Base-by-base conservation (phyloP, 2,797 vertebrate species). In the Acrossocheilus fasciatus region DNA sequence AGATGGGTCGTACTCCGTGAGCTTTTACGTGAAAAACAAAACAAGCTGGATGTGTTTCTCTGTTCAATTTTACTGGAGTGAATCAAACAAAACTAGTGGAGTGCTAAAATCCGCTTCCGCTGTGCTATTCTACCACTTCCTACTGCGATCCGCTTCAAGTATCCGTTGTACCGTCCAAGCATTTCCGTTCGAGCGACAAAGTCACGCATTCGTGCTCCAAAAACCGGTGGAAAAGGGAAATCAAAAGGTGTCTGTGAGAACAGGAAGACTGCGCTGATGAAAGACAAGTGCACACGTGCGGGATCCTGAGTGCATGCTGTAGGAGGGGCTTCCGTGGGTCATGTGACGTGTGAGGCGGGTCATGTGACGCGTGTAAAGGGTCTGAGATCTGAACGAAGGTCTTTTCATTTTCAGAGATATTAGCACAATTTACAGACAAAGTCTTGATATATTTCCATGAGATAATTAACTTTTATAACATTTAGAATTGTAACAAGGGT, bases 391-490 rank as follows among this genome's bases (percentile, higher is more conserved):
- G 23, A n/a, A 66, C 18, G 54, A 64, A 30, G 26, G 72, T 41
- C 70, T 66, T 93, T 92, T 92, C 93, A 89, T 89, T 70, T 45
- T 93, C 90, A 90, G 90, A 92, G 93, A 93, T 93, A 93, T 90
- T 93, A 90, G 91, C 91, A 96, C 94, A 92, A 93, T 93, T 94
- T 95, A 95, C 94, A 95, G 85, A 82, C 54, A 54, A 72, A 93
- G 91, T 94, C 92, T 94, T 89, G 91, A 94, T 94, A 94, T 94
- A 96, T 87, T 68, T 95, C 94, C 88, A 93, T 90, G 91, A 93
- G 93, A 94, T 89, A 86, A 90, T 95, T 93, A 93, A 92, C 91
- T 94, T 94, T 80, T 91, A 88, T 9, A 92, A 93, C 92, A 91
- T 92, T 92, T 91, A 91, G 91, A 90, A 92, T 93, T 91, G 92